Base-by-base conservation (phyloP, 2,113 vertebrate genomes). In the Amphilophus citrinellus region DNA sequence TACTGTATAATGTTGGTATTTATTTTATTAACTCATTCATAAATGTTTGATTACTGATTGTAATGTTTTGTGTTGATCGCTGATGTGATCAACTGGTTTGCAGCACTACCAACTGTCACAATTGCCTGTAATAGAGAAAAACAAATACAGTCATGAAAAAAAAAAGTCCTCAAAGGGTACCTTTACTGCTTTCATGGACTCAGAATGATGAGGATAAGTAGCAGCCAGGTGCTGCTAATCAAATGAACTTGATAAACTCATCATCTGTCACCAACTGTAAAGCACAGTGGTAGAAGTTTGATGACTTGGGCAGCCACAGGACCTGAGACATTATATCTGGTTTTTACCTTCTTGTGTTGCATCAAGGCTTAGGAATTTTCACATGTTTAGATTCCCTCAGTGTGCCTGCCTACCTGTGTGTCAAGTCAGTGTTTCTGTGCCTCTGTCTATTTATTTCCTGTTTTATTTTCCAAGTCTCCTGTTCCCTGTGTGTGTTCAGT, bases 1-100 rank as follows among this genome's bases (percentile, higher is more conserved):
- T n/a, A 27, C 47, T 73, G 47, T 73, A 22, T 53, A 73, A 53
- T 73, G 24, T 27, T 73, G 44, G 66, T 73, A n/a, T 73, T 73
- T 73, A 73, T 30, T 56, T 73, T 56, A 73, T 73, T 73, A 73
- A 27, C 27, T 8, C 20, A 73, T 47, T 56, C 68, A 14, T 30
- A 53, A 20, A 53, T 56, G 47, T 73, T 32, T 73, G 47, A n/a
- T 73, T 73, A 32, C 24, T 35, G 44, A 53, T 32, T 73, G 27
- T 73, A 73, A 56, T 73, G 18, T 5, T 56, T 73, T 53, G 47
- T 73, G 47, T 53, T 73, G 68, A 73, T 73, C 10, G 1, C 2
- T n/a, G 68, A 73, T 7, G 17, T 73, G 10, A 56, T 56, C 18
- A n/a, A 56, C 8, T 73, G 68, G 32, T 35, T 73, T 73, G 32